Conservation (phyloP, 2,113 vertebrate species). For the Trichomycterus rosablanca region DNA sequence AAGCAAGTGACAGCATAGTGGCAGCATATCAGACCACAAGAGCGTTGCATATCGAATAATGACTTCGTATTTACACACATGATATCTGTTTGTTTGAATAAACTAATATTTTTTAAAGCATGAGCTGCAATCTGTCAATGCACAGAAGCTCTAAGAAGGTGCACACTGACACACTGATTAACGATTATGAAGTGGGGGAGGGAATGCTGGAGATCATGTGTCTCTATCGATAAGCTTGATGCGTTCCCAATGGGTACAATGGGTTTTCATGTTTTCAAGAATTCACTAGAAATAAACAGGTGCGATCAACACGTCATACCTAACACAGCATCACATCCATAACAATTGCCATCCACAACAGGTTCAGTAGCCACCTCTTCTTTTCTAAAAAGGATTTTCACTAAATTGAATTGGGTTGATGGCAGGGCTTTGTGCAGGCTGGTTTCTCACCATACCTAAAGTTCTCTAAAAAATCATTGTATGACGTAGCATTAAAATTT, state of each 20-base stretch:
- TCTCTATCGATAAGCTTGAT: constrained; percentile 21
- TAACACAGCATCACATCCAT: no score
- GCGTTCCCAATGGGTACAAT: constrained; percentile 18
- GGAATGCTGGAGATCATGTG: constrained; percentile 13
- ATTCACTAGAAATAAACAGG: no score
- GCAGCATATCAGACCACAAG: neutral
- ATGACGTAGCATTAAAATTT: no score
- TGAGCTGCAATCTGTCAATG: neutral
- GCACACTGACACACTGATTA: constrained; percentile 1
- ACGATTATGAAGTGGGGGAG: constrained; percentile 3
- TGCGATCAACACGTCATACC: no score
- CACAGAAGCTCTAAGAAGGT: neutral
- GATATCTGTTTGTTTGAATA: neutral
- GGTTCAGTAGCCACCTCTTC: no score
- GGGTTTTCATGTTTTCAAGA: no score
- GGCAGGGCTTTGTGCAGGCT: no score
- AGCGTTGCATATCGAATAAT: constrained; percentile 3
- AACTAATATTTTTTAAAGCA: neutral
- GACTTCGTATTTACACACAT: neutral
- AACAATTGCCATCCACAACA: no score
- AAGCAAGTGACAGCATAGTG: neutral
- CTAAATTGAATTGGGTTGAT: no score
- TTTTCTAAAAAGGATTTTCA: no score
- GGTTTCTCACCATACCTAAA: no score
- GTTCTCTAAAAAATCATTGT: no score